Conservation (phyloP, 1,140 invertebrate species). For the Venturia canescens region DNA sequence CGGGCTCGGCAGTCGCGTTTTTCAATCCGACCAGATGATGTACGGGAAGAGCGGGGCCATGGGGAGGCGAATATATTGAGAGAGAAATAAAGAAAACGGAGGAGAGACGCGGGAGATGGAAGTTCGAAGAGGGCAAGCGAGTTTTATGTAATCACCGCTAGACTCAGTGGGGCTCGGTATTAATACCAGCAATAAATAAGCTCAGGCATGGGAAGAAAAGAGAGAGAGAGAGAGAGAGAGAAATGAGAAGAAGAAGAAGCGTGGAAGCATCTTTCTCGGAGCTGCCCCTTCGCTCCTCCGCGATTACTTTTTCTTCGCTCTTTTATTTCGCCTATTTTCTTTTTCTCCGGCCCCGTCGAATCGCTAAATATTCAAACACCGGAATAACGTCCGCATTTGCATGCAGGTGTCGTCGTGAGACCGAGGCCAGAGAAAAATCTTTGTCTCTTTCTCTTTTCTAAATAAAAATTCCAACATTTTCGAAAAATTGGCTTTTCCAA, state of each 20-base stretch:
- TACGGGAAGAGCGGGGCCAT: no score
- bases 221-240: no score
- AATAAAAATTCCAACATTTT: constrained; percentile 24
- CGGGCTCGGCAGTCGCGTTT: no score
- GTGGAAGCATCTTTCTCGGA: constrained; percentile 45
- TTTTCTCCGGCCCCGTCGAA: constrained; percentile 8
- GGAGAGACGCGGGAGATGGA: constrained; percentile 19
- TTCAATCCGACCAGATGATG: no score
- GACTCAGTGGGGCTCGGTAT: constrained; percentile 64
- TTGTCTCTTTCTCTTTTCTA: constrained; percentile 29
- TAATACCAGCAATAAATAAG: constrained; percentile 71
- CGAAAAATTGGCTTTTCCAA: no score
- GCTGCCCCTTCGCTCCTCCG: constrained; percentile 2
- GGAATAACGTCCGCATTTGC: constrained; percentile 66
- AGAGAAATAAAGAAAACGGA: constrained; percentile 43
- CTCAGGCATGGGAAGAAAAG: constrained; percentile 56
- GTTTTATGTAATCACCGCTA: constrained; percentile 70
- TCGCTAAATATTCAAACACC: constrained; percentile 62
- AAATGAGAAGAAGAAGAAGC: no score
- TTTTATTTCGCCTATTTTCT: constrained; percentile 27
- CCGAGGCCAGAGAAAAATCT: constrained; percentile 40
- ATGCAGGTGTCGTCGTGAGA: constrained; percentile 67
- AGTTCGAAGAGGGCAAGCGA: constrained; percentile 52
- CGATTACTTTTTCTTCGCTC: neutral
- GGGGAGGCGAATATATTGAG: neutral